Base-by-base conservation (phyloP, 2,113 vertebrate genomes). In the Phoenicopterus ruber region DNA sequence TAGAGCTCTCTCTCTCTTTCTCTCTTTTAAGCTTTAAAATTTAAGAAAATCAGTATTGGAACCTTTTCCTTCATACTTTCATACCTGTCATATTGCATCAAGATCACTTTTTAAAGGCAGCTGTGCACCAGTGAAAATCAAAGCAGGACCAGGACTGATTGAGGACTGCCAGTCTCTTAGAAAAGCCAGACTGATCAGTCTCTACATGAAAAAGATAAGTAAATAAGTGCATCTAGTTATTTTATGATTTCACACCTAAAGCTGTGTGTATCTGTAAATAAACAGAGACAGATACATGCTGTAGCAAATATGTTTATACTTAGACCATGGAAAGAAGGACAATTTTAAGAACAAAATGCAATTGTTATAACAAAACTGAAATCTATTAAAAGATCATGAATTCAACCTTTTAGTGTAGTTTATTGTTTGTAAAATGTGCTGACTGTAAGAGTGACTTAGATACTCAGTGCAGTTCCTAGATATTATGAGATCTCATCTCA, bases 81-180 rank as follows among this genome's bases (percentile, higher is more conserved):
- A 24, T 94, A 66, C 54, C 77, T 96, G 89, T 94, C 96, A 94
- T 69, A 55, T 80, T 81, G 44, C 40, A 94, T 96, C 82, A 96
- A 88, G 29, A 58, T 96, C 91, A 96, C 9, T 58, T 94, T 50
- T 80, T 61, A 74, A 86, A 84, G 69, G 62, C 20, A 79, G 17
- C 13, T 82, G 50, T 84, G 52, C 28, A 58, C 40, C 47, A 71
- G 46, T 67, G 55, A 92, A 93, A 95, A 93, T 79, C 69, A 94
- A 94, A 96, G 44, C 24, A 44, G 11, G 54, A 69, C 20, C 25
- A 29, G 36, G 38, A 24, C 32, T 65, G 40, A 28, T 61, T 76
- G 22, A 93, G 59, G 29, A 47, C 44, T 62, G 38, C 4, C 54
- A 40, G 18, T 73, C 62, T 74, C 34, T 79, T 28, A 62, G 38